Conservation (phyloP, 2,888 invertebrate genomes). For the Blastobasis adustella region DNA sequence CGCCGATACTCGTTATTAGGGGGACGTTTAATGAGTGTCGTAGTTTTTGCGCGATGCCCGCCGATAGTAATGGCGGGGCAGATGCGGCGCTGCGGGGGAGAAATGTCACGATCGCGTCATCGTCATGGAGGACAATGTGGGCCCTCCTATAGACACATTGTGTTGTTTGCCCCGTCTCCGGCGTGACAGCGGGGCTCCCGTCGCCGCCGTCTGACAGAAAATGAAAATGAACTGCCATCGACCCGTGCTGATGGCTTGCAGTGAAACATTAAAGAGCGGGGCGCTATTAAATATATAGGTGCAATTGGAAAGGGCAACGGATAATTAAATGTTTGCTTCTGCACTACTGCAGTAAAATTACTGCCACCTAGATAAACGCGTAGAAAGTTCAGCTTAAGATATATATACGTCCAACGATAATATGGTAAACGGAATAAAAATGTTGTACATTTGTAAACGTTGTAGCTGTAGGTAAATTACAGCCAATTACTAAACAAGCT, state of each 20-base stretch:
- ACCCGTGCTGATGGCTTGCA: too few relatives aligned
- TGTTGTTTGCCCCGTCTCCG: slow-evolving; percentile 24
- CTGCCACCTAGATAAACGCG: too few relatives aligned
- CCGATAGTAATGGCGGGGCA: slow-evolving; percentile 35
- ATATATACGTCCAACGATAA: too few relatives aligned
- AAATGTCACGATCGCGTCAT: slow-evolving; percentile 42
- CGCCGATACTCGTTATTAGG: slow-evolving; percentile 11
- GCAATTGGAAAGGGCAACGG: too few relatives aligned
- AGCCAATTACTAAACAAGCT: slow-evolving; percentile 27
- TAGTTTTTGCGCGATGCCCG: slow-evolving; percentile 32
- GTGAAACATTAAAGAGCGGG: too few relatives aligned
- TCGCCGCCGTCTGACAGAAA: too few relatives aligned
- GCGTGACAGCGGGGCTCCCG: slow-evolving; percentile 12
- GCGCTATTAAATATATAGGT: too few relatives aligned
- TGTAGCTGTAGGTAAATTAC: slow-evolving; percentile 26
- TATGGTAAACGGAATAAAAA: too few relatives aligned
- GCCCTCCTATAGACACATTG: slow-evolving; percentile 39
- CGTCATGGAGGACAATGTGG: slow-evolving; percentile 32
- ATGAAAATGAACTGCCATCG: too few relatives aligned
- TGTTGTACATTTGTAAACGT: slow-evolving; percentile 9
- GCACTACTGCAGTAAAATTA: too few relatives aligned
- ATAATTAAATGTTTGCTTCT: too few relatives aligned
- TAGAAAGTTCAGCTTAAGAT: too few relatives aligned
- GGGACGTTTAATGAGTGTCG: slow-evolving; percentile 25
- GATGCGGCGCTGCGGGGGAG: slow-evolving; percentile 46